Evolutionary conservation across 2,888 invertebrate genomes (phyloP), one percentile per base, ranked within the genome.

Genomic region (Patella pellucida): DNA sequence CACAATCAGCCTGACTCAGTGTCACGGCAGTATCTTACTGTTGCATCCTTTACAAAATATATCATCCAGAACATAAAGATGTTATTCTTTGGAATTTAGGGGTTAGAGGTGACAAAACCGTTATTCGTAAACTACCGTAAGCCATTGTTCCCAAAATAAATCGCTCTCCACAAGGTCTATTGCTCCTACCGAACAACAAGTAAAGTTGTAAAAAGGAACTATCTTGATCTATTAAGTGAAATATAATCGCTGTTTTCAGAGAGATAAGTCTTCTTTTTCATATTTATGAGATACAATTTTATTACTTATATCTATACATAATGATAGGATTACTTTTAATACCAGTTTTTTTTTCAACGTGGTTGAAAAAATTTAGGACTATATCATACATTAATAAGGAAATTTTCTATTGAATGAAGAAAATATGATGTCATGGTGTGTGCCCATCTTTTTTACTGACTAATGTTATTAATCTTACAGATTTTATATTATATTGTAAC

Each of bases 241-340:
- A 41, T 41, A 41, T 41, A 41, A 41, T 41, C 41, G 41, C 41
- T 41, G 41, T 41, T 41, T 41, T 41, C 5, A 41, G 41, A 9
- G 41, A 41, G 41, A 41, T 41, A 41, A 41, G 41, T 41, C 41
- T 62, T 23, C 14, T 62, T 54, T 62, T 62, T 23, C 23, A 62
- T 62, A 62, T 62, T 62, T 62, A 62, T 62, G 62, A 62, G 62
- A 19, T 62, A 54, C 54, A 54, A 54, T 15, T 54, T 23, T 23
- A 12, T 23, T 62, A 41, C 41, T 41, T 41, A 41, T 41, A 41
- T 41, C 41, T 41, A 41, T 41, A 41, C 19, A 62, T 62, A 23
- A 23, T 62, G n/a, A 16, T 19, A 62, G 12, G 62, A 19, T 62
- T 62, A 62, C 19, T 62, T 23, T 23, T 23, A 62, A 12, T 19